Base-by-base conservation (phyloP, 2,888 invertebrate species). In the Flabesymbios commensalis region DNA sequence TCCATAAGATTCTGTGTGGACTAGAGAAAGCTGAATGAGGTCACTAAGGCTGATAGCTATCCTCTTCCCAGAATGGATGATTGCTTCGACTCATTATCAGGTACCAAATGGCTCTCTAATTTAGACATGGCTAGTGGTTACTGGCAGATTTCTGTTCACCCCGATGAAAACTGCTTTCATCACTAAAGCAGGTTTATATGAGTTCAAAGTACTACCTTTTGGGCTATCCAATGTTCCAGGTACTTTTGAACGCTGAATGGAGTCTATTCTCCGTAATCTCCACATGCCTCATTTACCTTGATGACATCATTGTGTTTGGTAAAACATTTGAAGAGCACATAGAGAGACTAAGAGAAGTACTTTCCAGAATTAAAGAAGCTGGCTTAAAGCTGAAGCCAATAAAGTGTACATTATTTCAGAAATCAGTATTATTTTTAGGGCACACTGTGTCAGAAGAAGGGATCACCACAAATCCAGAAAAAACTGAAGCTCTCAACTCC, bases 101-200 rank as follows among this genome's bases (percentile, higher is more conserved):
- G 72, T 1, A 55, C 64, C 3, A n/a, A 52, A 14, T 69, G 56
- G 59, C 72, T 71, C 43, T 57, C 49, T 19, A 57, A 54, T 1
- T 51, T 73, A 14, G 72, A 74, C 54, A 48, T 71, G n/a, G 59
- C 47, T 10, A 45, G 51, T 14, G 70, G 70, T 7, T 72, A 72
- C 54, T 71, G 68, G 69, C 74, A 74, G 47, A 63, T 73, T 1
- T 65, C 57, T 7, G 22, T 64, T 3, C 19, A 29, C 7, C 19
- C 36, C 7, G 45, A 33, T 3, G 59, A 60, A 63, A 33, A 63
- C 59, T 5, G 63, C 59, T 7, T 63, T 61, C 52, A 36, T 29
- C n/a, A 51, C 47, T 14, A 39, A 47, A 24, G 26, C 29, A 1
- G 60, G 64, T 2, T 10, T 51, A 17, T 47, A 32, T 26, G 52